Conservation (phyloP, 2,888 invertebrate genomes). For the Drosophila leonis region DNA sequence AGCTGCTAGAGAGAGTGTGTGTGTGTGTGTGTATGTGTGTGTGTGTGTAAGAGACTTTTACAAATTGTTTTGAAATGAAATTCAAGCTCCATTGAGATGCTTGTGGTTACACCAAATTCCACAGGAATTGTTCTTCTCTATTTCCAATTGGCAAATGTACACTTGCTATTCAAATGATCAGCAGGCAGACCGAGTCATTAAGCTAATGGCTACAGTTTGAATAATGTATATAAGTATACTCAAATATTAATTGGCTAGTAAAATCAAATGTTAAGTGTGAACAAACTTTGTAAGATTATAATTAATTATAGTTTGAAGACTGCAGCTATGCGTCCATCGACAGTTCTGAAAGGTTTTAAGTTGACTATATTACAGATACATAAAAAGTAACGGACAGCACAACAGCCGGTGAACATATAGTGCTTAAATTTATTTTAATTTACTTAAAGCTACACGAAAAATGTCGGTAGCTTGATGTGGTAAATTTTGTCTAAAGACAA, state of each 20-base stretch:
- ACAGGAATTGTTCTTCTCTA: background rate
- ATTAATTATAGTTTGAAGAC: no score
- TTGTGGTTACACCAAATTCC: constrained; percentile 25
- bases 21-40: constrained; percentile 33
- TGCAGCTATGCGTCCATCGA: no score
- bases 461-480: no score
- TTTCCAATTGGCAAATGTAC: constrained; percentile 23
- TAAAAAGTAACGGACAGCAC: no score
- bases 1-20: constrained; percentile 37
- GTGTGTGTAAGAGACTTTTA: constrained; percentile 61
- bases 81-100: constrained; percentile 54
- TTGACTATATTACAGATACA: no score
- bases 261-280: background rate
- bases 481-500: no score
- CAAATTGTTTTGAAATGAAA: constrained; percentile 82
- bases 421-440: no score
- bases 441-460: no score
- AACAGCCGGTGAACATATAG: no score
- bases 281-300: no score
- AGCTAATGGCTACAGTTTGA: background rate
- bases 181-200: background rate
- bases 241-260: background rate
- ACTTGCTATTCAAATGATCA: background rate
- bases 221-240: background rate
- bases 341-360: no score